These are phyloP conservation scores for Portunus trituberculatus DNA, from an alignment of 1,140 invertebrate species.

Conservation along the genomic window DNA sequence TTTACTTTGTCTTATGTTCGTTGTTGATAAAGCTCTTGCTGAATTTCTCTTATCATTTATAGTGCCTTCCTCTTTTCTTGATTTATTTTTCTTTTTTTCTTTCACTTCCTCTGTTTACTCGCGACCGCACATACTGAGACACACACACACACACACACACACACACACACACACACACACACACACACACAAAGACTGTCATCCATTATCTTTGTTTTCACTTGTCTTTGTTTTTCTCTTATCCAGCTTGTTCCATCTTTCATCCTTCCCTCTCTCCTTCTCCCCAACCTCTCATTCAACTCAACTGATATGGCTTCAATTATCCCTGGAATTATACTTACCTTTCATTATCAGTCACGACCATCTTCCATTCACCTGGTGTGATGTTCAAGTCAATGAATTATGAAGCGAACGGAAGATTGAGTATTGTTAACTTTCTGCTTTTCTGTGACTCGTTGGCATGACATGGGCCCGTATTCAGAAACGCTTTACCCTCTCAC, in stretches of 20 bases:
- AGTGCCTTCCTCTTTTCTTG: too few species aligned
- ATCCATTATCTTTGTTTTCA: not conserved
- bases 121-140: too few species aligned
- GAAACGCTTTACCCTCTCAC: not conserved
- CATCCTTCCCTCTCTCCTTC: not conserved
- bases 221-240: not conserved
- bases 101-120: not conserved
- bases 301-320: not conserved
- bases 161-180: too few species aligned
- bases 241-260: not conserved
- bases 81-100: not conserved
- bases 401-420: not conserved
- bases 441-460: too few species aligned
- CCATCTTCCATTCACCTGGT: not conserved
- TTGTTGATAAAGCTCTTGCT: too few species aligned
- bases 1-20: too few species aligned
- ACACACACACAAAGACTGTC: too few species aligned
- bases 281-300: not conserved
- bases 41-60: too few species aligned
- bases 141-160: too few species aligned
- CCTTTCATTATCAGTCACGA: not conserved
- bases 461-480: too few species aligned
- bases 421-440: not conserved
- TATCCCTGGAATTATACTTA: not conserved
- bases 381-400: not conserved